These are phyloP conservation scores for Chaetodon trifasciatus DNA, from an alignment of 2,797 vertebrate species.

Conservation along the genomic window DNA sequence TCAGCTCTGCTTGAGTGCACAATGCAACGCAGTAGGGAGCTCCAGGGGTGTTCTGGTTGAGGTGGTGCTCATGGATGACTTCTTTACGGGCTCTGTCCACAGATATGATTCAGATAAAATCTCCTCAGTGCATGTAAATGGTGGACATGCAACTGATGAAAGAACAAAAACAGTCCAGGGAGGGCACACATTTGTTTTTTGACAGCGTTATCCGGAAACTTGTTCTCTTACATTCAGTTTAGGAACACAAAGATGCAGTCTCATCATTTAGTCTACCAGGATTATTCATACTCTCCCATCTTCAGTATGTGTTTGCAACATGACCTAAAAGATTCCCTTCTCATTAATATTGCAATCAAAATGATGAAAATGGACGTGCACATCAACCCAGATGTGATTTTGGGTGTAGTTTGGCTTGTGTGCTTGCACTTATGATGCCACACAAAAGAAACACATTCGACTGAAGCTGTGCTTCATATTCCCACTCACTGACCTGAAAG, in stretches of 20 bases:
- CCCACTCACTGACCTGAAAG: conserved; percentile 78
- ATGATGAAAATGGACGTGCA: conserved; percentile 32
- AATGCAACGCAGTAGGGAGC: conserved; percentile 41
- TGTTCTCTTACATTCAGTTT: background rate
- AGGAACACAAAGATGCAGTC: background rate
- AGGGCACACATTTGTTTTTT: background rate
- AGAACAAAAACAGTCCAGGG: conserved; percentile 10
- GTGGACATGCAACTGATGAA: conserved; percentile 20
- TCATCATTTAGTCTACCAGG: background rate
- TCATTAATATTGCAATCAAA: conserved; percentile 61
- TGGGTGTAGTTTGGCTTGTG: conserved; percentile 29
- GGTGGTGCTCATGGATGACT: conserved; percentile 42
- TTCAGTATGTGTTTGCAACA: conserved; percentile 24
- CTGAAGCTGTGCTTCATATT: conserved; percentile 53
- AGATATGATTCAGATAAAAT: conserved; percentile 48
- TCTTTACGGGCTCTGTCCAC: conserved; percentile 24
- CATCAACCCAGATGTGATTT: conserved; percentile 58
- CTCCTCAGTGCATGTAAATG: conserved; percentile 19
- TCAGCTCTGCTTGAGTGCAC: conserved; percentile 65
- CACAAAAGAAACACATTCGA: conserved; percentile 50
- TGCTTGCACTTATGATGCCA: conserved; percentile 38
- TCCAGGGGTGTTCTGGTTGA: conserved; percentile 50
- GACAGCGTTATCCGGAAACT: background rate
- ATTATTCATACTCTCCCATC: background rate
- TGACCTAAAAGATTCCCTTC: conserved; percentile 15